A percentile compares a stretch with the other conserved stretches of the same genome.
These are phyloP conservation scores for Trichogramma evanescens DNA, from an alignment of 2,888 invertebrate species.

Conservation along the genomic window DNA sequence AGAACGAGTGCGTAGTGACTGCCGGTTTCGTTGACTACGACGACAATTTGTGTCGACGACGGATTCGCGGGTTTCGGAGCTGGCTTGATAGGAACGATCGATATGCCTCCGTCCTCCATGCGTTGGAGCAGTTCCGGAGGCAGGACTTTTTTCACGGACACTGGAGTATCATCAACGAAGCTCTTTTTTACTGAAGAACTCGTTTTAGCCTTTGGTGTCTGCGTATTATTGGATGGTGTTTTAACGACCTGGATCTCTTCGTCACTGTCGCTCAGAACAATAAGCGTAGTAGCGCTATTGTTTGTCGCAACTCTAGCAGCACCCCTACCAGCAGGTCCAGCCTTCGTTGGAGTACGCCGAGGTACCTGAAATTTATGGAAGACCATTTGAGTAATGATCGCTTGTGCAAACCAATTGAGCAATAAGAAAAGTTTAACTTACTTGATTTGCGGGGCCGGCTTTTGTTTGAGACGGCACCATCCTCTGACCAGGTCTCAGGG, in stretches of 20 bases:
- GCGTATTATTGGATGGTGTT: constrained; percentile 31
- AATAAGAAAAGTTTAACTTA: not conserved
- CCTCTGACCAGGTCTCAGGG: constrained; percentile 16
- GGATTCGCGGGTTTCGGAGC: constrained; percentile 21
- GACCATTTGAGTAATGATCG: too few relatives aligned
- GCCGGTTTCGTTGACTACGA: constrained; percentile 44
- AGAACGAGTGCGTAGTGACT: constrained; percentile 45
- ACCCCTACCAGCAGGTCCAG: not conserved
- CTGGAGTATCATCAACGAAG: not conserved
- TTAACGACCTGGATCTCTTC: constrained; percentile 41
- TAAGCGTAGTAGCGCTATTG: constrained; percentile 37
- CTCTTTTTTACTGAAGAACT: not conserved
- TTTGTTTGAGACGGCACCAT: constrained; percentile 3
- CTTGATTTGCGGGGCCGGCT: not conserved
- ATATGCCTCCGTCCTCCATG: constrained; percentile 42
- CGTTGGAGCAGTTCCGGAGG: constrained; percentile 40
- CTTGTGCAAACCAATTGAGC: not conserved
- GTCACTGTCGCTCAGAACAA: constrained; percentile 43
- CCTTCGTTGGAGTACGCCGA: too few relatives aligned
- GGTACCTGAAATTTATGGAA: too few relatives aligned
- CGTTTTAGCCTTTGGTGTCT: too few relatives aligned
- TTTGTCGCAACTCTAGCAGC: constrained; percentile 7
- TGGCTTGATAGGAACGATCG: constrained; percentile 40
- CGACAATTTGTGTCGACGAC: constrained; percentile 33
- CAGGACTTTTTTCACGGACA: constrained; percentile 20